A percentile compares a stretch with the other conserved stretches of the same genome.
Conservation (phyloP, 2,113 vertebrate genomes). For the Notarius quadriscutis region DNA sequence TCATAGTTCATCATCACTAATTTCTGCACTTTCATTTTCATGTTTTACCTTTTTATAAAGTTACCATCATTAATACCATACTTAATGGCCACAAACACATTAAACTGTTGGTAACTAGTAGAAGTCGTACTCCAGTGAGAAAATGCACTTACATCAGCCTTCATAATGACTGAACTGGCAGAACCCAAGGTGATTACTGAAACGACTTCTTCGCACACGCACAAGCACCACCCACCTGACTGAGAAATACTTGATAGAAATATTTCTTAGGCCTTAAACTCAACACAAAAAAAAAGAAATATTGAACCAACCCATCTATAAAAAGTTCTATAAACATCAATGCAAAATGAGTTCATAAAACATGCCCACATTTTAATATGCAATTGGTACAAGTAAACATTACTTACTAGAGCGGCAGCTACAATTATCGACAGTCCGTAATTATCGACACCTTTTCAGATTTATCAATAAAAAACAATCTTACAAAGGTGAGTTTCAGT, state of each 20-base stretch:
- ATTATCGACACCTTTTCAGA: too few species aligned
- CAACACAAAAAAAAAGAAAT: not conserved
- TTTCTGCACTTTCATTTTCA: not conserved
- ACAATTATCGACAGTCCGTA: too few species aligned
- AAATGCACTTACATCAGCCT: not conserved
- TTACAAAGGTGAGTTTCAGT: too few species aligned
- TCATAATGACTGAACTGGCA: not conserved
- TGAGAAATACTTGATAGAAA: not conserved
- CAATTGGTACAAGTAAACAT: not conserved
- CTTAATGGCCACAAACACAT: not conserved
- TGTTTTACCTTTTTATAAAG: not conserved
- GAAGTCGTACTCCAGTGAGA: not conserved
- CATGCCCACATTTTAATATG: not conserved
- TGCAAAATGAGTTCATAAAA: not conserved
- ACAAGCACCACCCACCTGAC: not conserved
- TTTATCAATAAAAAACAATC: too few species aligned
- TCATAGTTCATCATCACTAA: not conserved
- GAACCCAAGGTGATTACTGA: not conserved
- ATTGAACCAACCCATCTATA: not conserved
- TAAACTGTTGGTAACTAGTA: not conserved
- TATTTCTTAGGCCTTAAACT: not conserved
- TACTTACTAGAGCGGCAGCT: not conserved
- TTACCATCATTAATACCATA: not conserved
- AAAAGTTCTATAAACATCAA: not conserved
- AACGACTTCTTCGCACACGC: not conserved